Evolutionary conservation across 2,113 vertebrate species (phyloP).

Genomic region (Tachycineta bicolor): DNA sequence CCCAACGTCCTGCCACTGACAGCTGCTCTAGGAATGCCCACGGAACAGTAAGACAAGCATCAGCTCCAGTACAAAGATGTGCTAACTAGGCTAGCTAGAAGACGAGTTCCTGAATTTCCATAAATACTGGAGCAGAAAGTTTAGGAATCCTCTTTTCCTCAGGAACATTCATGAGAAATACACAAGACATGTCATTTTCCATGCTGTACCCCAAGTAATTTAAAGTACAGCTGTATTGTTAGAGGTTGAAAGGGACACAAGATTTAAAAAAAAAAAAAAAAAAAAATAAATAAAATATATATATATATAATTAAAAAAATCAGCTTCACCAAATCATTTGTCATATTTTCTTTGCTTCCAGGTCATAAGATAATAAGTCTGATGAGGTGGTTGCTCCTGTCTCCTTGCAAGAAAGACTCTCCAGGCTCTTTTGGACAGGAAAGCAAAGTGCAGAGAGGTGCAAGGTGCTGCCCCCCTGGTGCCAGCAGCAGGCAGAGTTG

Average conservation of each 20-base stretch:
- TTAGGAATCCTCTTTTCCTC: neutral
- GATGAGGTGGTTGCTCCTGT: neutral
- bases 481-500: neutral
- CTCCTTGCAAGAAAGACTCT: neutral
- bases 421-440: neutral
- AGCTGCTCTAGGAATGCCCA: neutral
- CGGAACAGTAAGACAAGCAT: neutral
- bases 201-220: neutral
- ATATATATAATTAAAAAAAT: too few species aligned
- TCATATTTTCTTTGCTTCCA: neutral
- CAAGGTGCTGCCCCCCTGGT: accelerated
- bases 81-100: neutral
- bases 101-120: neutral
- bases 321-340: neutral
- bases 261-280: neutral
- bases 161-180: neutral
- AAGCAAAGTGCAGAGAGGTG: neutral
- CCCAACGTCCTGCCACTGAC: neutral
- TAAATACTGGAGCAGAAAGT: neutral
- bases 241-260: neutral
- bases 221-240: neutral
- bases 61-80: neutral
- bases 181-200: neutral
- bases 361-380: neutral
- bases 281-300: too few species aligned